Percentiles rank a stretch among this genome's conserved stretches.
Conservation (phyloP, 1,140 invertebrate genomes). For the Bathynomus jamesi region DNA sequence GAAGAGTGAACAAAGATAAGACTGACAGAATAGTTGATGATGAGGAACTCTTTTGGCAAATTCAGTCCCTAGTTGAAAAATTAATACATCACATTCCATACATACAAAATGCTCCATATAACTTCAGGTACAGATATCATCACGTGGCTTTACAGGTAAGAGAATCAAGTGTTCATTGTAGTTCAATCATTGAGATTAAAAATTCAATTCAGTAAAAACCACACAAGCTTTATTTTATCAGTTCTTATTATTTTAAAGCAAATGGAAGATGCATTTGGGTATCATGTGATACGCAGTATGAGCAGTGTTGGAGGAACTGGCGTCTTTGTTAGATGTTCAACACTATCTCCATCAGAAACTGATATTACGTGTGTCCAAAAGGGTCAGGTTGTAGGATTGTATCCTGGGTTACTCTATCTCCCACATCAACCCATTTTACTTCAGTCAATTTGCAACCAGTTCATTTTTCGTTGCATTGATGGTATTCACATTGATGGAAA, state of each 20-base stretch:
- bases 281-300: not conserved
- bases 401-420: slow-evolving; percentile 14
- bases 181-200: no score
- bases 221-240: not conserved
- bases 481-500: slow-evolving; percentile 47
- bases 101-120: not conserved
- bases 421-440: slow-evolving; percentile 44
- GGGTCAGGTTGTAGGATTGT: slow-evolving; percentile 12
- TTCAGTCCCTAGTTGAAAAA: not conserved
- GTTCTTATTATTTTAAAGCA: not conserved
- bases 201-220: no score
- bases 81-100: not conserved
- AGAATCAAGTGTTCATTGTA: no score
- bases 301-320: slow-evolving; percentile 9
- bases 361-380: not conserved
- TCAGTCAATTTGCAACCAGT: slow-evolving; percentile 46
- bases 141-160: not conserved
- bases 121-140: not conserved
- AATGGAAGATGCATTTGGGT: slow-evolving; percentile 9
- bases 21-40: not conserved
- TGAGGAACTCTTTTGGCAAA: not conserved
- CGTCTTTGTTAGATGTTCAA: not conserved
- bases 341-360: not conserved
- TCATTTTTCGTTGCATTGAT: slow-evolving; percentile 48
- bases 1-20: not conserved